These are phyloP conservation scores for Pentalonia nigronervosa DNA, from an alignment of 1,140 invertebrate genomes.

Conservation along the genomic window DNA sequence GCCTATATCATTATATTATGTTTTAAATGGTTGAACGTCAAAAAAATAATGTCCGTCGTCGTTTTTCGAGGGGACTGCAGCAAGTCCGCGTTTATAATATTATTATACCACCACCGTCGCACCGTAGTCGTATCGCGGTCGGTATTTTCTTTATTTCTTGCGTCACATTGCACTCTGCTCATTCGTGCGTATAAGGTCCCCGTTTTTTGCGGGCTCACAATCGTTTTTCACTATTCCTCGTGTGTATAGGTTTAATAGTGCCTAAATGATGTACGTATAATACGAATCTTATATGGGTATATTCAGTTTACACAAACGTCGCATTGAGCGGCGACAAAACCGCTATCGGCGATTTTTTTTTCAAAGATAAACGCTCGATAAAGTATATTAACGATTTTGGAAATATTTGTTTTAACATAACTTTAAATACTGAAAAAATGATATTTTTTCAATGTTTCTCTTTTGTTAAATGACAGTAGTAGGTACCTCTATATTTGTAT, in stretches of 20 bases:
- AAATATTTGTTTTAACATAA: not conserved
- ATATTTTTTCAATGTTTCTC: not conserved
- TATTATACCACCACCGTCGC: not conserved
- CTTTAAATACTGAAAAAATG: not conserved
- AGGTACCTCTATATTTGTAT: no score
- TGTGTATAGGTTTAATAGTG: not conserved
- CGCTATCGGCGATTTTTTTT: no score
- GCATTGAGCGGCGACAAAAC: not conserved
- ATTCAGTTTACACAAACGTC: not conserved
- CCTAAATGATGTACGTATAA: not conserved
- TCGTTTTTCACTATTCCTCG: not conserved
- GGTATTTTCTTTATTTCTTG: not conserved
- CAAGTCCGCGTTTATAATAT: not conserved
- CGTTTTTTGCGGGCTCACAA: not conserved
- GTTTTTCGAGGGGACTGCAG: not conserved
- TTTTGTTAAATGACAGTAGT: not conserved
- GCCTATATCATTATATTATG: not conserved
- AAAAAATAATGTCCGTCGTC: not conserved
- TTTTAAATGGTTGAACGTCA: not conserved
- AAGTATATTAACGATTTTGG: no score
- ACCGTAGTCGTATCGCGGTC: not conserved
- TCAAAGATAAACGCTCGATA: not conserved
- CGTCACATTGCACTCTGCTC: not conserved
- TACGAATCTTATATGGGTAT: not conserved
- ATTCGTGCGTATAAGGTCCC: not conserved